Base-by-base conservation (phyloP, 2,797 vertebrate genomes). In the Macroramphosus scolopax region DNA sequence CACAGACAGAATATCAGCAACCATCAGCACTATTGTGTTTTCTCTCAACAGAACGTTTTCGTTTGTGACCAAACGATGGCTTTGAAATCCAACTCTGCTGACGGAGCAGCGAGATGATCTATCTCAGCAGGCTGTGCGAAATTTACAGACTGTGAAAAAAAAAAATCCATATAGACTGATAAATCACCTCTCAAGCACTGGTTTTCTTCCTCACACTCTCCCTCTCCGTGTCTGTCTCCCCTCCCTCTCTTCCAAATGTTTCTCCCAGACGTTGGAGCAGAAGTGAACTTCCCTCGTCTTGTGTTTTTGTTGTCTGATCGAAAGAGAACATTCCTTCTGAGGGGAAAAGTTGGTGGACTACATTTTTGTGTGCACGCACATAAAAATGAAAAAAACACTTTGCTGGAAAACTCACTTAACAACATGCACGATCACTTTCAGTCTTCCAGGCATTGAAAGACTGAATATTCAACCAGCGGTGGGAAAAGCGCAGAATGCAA, bases 181-280 rank as follows among this genome's bases (percentile, higher is more conserved):
- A 81, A 85, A 89, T 88, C 78, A 71, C 59, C 54, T 68, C 68
- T 77, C 66, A 56, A 52, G 26, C 61, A 48, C 51, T 46, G n/a
- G n/a, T 56, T 59, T 68, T 49, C 40, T 52, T 51, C 42, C 48
- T 59, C 39, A 0, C 64, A 9, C 33, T 42, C 47, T 40, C 31
- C 49, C 28, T n/a, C n/a, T n/a, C n/a, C 57, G 20, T 43, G 25
- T 42, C 47, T 42, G 32, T 45, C 30, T 56, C 20, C 48, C 29
- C 53, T 15, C 28, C 8, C 63, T 62, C 61, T 16, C 45, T 48
- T 68, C 66, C 68, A 61, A 78, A 77, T 72, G 59, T 71, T 73
- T 62, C 61, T 44, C 47, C 65, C 48, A 47, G 57, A 67, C 39
- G 18, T 63, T 63, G 40, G 55, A 80, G 49, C 54, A 51, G 50